Evolutionary conservation across 1,140 invertebrate species (phyloP).

Genomic region (Andricus grossulariae): DNA sequence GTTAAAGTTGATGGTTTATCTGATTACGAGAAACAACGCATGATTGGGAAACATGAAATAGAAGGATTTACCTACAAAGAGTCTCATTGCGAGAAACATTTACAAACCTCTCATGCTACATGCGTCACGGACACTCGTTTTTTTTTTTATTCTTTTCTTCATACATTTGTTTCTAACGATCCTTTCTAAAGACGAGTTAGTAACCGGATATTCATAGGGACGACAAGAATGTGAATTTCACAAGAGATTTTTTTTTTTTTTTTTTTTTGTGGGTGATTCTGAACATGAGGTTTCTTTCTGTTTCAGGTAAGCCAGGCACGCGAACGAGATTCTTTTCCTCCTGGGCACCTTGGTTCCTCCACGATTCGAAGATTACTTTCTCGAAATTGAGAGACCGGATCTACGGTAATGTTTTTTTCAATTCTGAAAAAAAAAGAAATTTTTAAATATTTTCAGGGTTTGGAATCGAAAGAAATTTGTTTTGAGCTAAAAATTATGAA

Average conservation of each 20-base stretch:
- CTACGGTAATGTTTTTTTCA: background rate
- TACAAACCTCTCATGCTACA: slow-evolving; percentile 1
- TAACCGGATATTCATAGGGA: slow-evolving; percentile 21
- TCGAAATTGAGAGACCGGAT: background rate
- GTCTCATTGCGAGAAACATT: slow-evolving; percentile 18
- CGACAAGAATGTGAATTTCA: slow-evolving; percentile 13
- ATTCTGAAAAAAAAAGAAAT: background rate
- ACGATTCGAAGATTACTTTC: slow-evolving; percentile 7
- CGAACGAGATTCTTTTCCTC: slow-evolving; percentile 3
- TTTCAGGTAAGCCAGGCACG: slow-evolving; percentile 16
- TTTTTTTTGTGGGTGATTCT: no score
- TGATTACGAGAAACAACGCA: slow-evolving; percentile 5
- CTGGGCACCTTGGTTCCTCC: background rate
- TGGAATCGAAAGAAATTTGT: no score
- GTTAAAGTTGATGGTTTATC: slow-evolving; percentile 9
- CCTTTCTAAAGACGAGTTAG: slow-evolving; percentile 21
- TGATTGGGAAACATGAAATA: slow-evolving; percentile 21
- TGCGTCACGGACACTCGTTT: slow-evolving; percentile 1
- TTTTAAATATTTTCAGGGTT: no score
- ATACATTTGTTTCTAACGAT: background rate
- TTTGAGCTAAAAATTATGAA: no score
- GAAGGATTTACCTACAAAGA: slow-evolving; percentile 10
- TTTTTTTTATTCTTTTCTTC: background rate
- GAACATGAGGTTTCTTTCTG: slow-evolving; percentile 12
- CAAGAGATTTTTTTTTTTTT: no score